phyloP scores from a whole-genome alignment of 2,113 vertebrate genomes.

The Alosa alosa region DNA sequence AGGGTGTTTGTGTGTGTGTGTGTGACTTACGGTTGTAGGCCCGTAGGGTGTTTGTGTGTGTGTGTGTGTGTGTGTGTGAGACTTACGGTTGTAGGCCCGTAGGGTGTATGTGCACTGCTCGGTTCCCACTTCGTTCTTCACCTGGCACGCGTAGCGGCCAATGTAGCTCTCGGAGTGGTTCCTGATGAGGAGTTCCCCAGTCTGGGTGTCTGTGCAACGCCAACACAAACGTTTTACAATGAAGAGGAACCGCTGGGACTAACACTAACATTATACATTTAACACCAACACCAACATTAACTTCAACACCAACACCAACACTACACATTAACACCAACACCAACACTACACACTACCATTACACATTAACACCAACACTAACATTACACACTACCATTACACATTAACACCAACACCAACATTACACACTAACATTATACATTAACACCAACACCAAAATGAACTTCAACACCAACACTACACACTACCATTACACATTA shows the following conservation, averaged over 20 bases:
- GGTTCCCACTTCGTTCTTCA: conserved; percentile 78
- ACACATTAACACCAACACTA: no score
- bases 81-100: background rate
- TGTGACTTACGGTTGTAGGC: background rate
- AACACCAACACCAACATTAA: no score
- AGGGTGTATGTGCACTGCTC: conserved; percentile 70
- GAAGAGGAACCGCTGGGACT: no score
- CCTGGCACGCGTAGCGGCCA: conserved; percentile 79
- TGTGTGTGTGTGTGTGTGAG: background rate
- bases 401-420: no score
- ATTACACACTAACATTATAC: no score
- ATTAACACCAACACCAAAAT: no score
- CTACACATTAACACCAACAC: background rate
- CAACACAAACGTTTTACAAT: conserved; percentile 13
- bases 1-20: background rate
- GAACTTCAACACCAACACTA: no score
- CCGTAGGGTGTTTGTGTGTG: conserved; percentile 1
- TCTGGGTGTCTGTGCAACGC: conserved; percentile 59
- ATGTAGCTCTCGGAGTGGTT: conserved; percentile 70
- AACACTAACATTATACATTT: no score
- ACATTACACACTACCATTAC: no score
- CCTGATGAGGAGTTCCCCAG: conserved; percentile 75
- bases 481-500: no score
- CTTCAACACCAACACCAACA: no score
- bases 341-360: background rate